Evolutionary conservation across 2,113 vertebrate genomes (phyloP).

Genomic region (Gymnarchus niloticus): DNA sequence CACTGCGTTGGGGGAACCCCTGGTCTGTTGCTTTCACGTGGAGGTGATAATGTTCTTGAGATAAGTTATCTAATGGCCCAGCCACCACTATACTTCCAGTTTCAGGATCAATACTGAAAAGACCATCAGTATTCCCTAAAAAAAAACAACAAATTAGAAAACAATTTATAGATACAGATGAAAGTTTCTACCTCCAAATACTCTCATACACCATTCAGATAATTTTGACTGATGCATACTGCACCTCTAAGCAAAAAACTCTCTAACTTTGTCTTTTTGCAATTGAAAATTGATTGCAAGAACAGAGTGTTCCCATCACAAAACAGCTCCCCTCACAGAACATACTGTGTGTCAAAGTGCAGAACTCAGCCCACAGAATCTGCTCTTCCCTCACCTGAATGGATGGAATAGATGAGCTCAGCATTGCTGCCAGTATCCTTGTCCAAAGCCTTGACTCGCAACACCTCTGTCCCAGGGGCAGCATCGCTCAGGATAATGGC

Average conservation of each 20-base stretch:
- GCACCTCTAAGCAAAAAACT: not conserved
- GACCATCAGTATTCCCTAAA: conserved; percentile 77
- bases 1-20: conserved; percentile 75
- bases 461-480: conserved; percentile 66
- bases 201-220: not conserved
- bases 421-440: conserved; percentile 79
- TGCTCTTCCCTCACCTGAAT: conserved; percentile 65
- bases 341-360: not conserved
- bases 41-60: conserved; percentile 69
- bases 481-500: conserved; percentile 62
- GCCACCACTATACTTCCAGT: conserved; percentile 75
- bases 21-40: conserved; percentile 82
- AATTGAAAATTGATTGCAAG: not conserved
- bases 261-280: not conserved
- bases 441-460: conserved; percentile 80
- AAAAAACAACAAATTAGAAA: conserved; percentile 35
- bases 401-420: conserved; percentile 78
- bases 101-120: conserved; percentile 70
- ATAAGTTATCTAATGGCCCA: conserved; percentile 61
- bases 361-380: not conserved
- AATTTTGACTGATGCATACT: not conserved
- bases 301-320: not conserved
- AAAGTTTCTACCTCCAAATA: not conserved
- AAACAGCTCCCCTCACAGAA: not conserved
- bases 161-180: not conserved